Conservation (phyloP, 2,113 vertebrate species). For the Onychorhynchus coronatus region DNA sequence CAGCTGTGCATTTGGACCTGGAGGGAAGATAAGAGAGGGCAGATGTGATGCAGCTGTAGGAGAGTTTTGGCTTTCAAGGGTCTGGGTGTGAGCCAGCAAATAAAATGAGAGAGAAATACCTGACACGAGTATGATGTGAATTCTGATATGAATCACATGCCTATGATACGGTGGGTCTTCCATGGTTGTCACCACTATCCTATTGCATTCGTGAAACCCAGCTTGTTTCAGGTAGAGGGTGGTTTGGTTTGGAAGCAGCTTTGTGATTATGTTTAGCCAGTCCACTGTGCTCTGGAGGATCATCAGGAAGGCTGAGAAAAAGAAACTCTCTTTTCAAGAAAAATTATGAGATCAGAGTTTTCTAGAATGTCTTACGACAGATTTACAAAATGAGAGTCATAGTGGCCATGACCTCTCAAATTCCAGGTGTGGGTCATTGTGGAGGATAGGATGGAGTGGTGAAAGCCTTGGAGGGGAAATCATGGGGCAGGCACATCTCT, state of each 20-base stretch:
- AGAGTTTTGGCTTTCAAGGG: not conserved
- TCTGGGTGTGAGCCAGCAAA: not conserved
- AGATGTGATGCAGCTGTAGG: not conserved
- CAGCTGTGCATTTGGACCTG: rapidly evolving
- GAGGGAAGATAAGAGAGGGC: not conserved
- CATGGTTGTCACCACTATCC: rapidly evolving
- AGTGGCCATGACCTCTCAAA: not conserved
- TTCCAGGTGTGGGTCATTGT: not conserved
- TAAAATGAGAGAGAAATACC: not conserved
- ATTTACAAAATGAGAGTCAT: not conserved
- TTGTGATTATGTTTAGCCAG: not conserved
- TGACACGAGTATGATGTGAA: not conserved
- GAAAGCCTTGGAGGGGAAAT: not conserved
- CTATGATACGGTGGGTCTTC: not conserved
- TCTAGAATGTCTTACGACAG: not conserved
- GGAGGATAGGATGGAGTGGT: not conserved
- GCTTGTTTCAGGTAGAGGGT: not conserved
- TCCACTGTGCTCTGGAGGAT: not conserved
- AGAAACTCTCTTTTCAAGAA: not conserved
- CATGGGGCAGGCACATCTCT: not conserved
- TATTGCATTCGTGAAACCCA: not conserved
- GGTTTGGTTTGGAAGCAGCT: not conserved
- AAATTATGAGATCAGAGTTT: not conserved
- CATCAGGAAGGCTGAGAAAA: not conserved
- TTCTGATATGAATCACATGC: not conserved